phyloP scores from a whole-genome alignment of 2,888 invertebrate species.

The Dicyrtoma fusca region DNA sequence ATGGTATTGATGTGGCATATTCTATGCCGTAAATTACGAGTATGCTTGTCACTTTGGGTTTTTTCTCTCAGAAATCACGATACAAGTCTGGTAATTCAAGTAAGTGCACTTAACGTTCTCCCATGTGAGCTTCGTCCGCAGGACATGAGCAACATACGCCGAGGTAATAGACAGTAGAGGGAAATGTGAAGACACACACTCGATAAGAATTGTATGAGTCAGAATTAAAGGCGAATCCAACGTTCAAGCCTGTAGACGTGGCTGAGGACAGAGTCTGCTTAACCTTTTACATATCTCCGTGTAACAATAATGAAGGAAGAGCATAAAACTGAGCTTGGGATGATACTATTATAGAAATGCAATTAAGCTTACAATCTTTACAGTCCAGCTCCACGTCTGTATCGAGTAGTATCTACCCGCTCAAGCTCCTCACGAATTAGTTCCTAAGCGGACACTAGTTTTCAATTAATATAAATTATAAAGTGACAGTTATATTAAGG shows the following conservation, averaged over 20 bases:
- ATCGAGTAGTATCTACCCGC: not conserved
- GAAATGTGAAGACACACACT: constrained; percentile 6
- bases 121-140: not conserved
- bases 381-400: too few relatives aligned
- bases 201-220: constrained; percentile 5
- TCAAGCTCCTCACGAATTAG: not conserved
- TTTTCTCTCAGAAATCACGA: constrained; percentile 27
- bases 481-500: constrained; percentile 12
- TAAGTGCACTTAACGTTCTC: constrained; percentile 5
- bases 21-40: constrained; percentile 25
- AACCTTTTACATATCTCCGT: too few relatives aligned
- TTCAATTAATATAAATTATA: constrained; percentile 31
- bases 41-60: constrained; percentile 20
- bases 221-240: not conserved
- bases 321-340: too few relatives aligned
- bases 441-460: constrained; percentile 22
- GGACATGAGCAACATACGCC: not conserved
- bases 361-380: too few relatives aligned
- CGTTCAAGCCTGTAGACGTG: not conserved
- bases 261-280: not conserved
- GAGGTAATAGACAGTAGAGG: not conserved
- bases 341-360: too few relatives aligned
- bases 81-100: constrained; percentile 27
- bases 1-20: constrained; percentile 29
- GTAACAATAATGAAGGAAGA: too few relatives aligned